A percentile compares a stretch with the other conserved stretches of the same genome.
phyloP scores from a whole-genome alignment of 2,113 vertebrate species.

The Galeopterus variegatus region DNA sequence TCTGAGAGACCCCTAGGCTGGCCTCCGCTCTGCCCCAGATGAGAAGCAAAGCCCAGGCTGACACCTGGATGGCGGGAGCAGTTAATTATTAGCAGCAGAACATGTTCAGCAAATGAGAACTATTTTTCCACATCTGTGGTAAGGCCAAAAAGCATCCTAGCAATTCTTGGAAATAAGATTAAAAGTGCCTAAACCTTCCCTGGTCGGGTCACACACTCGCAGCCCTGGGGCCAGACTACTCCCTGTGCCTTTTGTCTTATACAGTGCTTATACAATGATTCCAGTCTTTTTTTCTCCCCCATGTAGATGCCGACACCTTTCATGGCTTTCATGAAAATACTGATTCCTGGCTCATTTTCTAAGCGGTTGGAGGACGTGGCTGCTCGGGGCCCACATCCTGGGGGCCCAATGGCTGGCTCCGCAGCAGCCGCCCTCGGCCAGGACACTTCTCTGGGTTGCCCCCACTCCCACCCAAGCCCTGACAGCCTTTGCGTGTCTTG shows the following conservation, averaged over 20 bases:
- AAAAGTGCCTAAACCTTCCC: fast-evolving
- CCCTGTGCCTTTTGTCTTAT: not conserved
- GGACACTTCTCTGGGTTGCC: fast-evolving
- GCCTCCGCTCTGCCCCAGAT: fast-evolving
- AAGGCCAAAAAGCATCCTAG: fast-evolving
- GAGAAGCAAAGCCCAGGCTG: no score
- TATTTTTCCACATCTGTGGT: fast-evolving
- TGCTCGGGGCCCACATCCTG: fast-evolving
- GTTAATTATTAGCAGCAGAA: fast-evolving
- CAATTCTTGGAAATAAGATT: fast-evolving
- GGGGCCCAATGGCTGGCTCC: not conserved
- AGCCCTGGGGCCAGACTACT: not conserved
- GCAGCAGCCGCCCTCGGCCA: fast-evolving
- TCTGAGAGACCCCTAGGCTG: no score
- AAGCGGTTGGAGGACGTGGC: not conserved
- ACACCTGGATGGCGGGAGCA: fast-evolving
- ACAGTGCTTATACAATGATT: no score
- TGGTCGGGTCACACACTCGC: fast-evolving
- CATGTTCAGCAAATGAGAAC: fast-evolving
- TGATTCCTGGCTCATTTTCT: not conserved
- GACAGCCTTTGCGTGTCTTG: no score
- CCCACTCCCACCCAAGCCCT: fast-evolving
- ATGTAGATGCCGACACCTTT: not conserved
- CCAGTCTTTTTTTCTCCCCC: not conserved
- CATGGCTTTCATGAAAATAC: not conserved